Conservation (phyloP, 1,140 invertebrate species). For the Sogatella furcifera region DNA sequence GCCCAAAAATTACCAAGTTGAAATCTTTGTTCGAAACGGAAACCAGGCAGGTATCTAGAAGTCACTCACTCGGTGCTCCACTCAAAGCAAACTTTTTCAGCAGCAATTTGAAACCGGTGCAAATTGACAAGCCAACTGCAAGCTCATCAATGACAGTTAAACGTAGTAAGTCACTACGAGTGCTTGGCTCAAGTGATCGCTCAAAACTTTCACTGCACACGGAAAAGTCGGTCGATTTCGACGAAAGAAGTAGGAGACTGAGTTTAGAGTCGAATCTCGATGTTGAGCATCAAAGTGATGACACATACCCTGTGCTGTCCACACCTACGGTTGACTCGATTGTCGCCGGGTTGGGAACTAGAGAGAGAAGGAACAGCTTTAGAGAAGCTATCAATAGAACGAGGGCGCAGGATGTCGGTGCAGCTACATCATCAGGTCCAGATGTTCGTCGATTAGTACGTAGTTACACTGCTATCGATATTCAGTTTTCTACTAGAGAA, state of each 20-base stretch:
- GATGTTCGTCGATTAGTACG: not conserved
- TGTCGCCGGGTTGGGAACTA: slow-evolving; percentile 27
- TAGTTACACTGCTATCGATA: slow-evolving; percentile 7
- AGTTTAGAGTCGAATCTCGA: slow-evolving; percentile 20
- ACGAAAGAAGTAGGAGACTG: slow-evolving; percentile 8
- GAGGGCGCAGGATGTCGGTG: not conserved
- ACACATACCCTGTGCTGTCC: not conserved
- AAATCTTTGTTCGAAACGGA: slow-evolving; percentile 37
- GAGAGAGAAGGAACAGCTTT: slow-evolving; percentile 35
- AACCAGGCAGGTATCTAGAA: slow-evolving; percentile 16
- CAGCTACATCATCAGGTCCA: not conserved
- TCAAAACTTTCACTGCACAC: slow-evolving; percentile 14
- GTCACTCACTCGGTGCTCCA: slow-evolving; percentile 22
- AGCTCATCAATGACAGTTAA: slow-evolving; percentile 22
- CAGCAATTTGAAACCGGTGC: not conserved
- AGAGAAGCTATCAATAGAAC: slow-evolving; percentile 31
- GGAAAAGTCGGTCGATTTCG: not conserved
- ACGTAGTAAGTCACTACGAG: slow-evolving; percentile 33
- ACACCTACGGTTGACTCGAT: slow-evolving; percentile 15
- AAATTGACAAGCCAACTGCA: slow-evolving; percentile 14
- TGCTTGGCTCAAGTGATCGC: slow-evolving; percentile 19
- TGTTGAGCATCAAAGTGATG: slow-evolving; percentile 14
- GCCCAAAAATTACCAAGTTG: slow-evolving; percentile 37
- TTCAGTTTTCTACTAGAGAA: not conserved
- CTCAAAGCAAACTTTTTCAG: slow-evolving; percentile 7